Conservation (phyloP, 2,888 invertebrate species). For the Monoplex corrugatus region DNA sequence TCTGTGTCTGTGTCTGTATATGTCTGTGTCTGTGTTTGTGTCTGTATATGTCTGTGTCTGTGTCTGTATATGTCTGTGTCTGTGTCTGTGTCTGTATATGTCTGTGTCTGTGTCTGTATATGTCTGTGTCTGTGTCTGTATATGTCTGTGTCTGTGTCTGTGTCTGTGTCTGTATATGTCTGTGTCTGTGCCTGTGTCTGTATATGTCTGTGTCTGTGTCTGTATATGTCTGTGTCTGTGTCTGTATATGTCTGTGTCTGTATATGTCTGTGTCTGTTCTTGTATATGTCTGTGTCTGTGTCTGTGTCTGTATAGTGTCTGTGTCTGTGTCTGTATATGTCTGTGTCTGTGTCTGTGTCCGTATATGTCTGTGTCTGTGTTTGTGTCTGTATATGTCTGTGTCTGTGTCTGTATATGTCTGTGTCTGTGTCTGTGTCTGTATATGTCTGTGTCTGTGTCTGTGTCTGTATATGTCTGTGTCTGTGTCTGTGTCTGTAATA, state of each 20-base stretch:
- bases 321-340: neutral
- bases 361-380: too few relatives aligned
- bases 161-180: too few relatives aligned
- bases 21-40: neutral
- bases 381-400: too few relatives aligned
- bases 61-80: neutral
- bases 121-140: too few relatives aligned
- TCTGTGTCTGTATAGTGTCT: neutral
- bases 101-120: too few relatives aligned
- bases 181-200: too few relatives aligned
- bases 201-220: too few relatives aligned
- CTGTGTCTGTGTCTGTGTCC: neutral
- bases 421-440: neutral
- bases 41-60: neutral
- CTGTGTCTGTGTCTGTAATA: too few relatives aligned
- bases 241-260: neutral
- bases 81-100: too few relatives aligned
- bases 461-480: too few relatives aligned
- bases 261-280: neutral
- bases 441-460: too few relatives aligned
- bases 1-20: neutral
- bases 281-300: neutral
- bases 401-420: neutral
- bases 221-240: neutral
- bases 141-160: too few relatives aligned